These are phyloP conservation scores for Araneus ventricosus DNA, from an alignment of 1,140 invertebrate genomes.

Conservation along the genomic window DNA sequence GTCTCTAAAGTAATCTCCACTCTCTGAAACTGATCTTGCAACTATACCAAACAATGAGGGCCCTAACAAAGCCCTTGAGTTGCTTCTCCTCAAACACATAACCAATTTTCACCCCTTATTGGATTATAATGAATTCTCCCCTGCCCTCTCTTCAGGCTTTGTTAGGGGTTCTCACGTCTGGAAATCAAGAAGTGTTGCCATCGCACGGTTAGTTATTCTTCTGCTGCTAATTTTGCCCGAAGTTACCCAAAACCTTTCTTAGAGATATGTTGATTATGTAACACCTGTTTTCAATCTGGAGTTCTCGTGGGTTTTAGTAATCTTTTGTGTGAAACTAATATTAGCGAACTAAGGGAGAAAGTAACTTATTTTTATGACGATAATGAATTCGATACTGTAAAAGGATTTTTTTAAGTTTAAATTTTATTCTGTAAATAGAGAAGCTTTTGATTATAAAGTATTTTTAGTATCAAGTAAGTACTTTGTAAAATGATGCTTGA, in stretches of 20 bases:
- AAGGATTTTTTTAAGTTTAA: too few relatives aligned
- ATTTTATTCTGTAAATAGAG: too few relatives aligned
- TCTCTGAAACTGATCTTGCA: not conserved
- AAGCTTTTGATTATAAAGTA: too few relatives aligned
- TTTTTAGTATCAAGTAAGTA: too few relatives aligned
- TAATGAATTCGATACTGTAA: not conserved
- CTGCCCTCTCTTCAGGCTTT: not conserved
- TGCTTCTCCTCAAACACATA: conserved; percentile 3
- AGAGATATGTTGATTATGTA: conserved; percentile 43
- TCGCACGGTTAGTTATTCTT: not conserved
- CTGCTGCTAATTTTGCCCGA: not conserved
- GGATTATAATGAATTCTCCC: conserved; percentile 28
- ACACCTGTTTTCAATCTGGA: conserved; percentile 45
- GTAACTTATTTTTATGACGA: not conserved
- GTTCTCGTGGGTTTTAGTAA: not conserved
- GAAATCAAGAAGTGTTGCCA: conserved; percentile 25
- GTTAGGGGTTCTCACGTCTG: not conserved
- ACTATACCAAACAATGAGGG: conserved; percentile 12
- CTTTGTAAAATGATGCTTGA: too few relatives aligned
- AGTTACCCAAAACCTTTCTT: not conserved
- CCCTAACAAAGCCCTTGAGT: not conserved
- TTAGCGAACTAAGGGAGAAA: not conserved
- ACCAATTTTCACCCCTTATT: conserved; percentile 35
- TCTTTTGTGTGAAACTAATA: not conserved
- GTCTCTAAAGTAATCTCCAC: not conserved